Evolutionary conservation across 2,888 invertebrate species (phyloP).

Genomic region (Mystacides longicornis): DNA sequence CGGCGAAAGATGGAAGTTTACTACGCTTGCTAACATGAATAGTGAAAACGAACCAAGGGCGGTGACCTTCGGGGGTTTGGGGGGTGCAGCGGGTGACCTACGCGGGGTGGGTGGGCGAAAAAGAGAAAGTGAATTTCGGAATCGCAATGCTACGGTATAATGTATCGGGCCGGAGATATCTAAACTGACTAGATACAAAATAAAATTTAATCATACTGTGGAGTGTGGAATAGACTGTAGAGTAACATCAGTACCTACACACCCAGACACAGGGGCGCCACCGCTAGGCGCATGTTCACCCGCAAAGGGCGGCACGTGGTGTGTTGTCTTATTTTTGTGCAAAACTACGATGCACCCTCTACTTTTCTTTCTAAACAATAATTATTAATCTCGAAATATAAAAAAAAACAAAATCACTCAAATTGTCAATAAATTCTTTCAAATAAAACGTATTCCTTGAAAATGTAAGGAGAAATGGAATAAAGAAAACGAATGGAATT

Average conservation of each 20-base stretch:
- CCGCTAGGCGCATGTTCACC: conserved; percentile 49
- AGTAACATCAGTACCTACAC: conserved; percentile 29
- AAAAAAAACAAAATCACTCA: too few relatives aligned
- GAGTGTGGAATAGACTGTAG: background rate
- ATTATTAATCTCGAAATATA: too few relatives aligned
- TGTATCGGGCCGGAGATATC: too few relatives aligned
- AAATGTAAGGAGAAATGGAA: too few relatives aligned
- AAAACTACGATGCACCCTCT: conserved; percentile 29
- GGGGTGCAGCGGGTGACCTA: background rate
- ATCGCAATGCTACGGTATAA: background rate
- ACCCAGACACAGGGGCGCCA: conserved; percentile 45
- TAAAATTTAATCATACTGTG: too few relatives aligned
- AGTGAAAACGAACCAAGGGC: conserved; percentile 35
- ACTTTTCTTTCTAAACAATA: background rate
- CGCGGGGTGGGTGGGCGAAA: conserved; percentile 46
- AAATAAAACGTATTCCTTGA: too few relatives aligned
- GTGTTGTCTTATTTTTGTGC: conserved; percentile 44
- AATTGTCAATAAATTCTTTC: too few relatives aligned
- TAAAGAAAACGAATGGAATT: too few relatives aligned
- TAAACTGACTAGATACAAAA: too few relatives aligned
- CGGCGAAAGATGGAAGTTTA: conserved; percentile 26
- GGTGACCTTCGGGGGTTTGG: conserved; percentile 46
- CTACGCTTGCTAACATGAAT: conserved; percentile 20
- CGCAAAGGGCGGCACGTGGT: conserved; percentile 50
- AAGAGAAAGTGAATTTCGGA: conserved; percentile 52